phyloP scores from a whole-genome alignment of 2,797 vertebrate genomes.

The Sebastes itinus region DNA sequence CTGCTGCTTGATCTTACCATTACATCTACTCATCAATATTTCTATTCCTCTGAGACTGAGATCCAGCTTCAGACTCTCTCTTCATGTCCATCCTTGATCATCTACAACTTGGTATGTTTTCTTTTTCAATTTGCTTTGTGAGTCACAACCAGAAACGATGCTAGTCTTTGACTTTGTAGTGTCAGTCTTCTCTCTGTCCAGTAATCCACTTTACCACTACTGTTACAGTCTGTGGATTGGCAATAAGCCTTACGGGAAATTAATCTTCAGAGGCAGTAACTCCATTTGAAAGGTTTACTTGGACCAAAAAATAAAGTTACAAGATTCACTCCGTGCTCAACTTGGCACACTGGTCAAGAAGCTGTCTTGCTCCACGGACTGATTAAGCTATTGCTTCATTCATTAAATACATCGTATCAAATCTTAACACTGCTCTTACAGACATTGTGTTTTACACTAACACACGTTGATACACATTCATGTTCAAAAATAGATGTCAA shows the following conservation, averaged over 20 bases:
- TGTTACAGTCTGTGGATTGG: too few relatives aligned
- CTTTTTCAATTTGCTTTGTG: neutral
- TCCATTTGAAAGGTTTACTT: too few relatives aligned
- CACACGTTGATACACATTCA: neutral
- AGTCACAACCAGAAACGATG: neutral
- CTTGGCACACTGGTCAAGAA: too few relatives aligned
- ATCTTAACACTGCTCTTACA: neutral
- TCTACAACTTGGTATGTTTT: neutral
- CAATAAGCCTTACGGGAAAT: too few relatives aligned
- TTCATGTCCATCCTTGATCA: neutral
- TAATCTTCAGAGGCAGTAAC: too few relatives aligned
- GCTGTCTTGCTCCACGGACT: too few relatives aligned
- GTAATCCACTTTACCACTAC: too few relatives aligned
- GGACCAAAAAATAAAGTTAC: too few relatives aligned
- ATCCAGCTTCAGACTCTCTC: neutral
- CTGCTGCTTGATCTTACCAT: neutral
- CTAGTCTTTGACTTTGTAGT: neutral
- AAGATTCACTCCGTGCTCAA: too few relatives aligned
- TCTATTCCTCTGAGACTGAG: neutral
- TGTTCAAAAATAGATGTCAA: neutral
- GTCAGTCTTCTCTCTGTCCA: too few relatives aligned
- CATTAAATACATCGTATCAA: too few relatives aligned
- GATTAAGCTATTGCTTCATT: too few relatives aligned
- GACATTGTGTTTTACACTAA: neutral
- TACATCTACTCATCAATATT: neutral